These are phyloP conservation scores for Lepidocyrtoides sp. DNA, from an alignment of 2,888 invertebrate species.

Conservation along the genomic window DNA sequence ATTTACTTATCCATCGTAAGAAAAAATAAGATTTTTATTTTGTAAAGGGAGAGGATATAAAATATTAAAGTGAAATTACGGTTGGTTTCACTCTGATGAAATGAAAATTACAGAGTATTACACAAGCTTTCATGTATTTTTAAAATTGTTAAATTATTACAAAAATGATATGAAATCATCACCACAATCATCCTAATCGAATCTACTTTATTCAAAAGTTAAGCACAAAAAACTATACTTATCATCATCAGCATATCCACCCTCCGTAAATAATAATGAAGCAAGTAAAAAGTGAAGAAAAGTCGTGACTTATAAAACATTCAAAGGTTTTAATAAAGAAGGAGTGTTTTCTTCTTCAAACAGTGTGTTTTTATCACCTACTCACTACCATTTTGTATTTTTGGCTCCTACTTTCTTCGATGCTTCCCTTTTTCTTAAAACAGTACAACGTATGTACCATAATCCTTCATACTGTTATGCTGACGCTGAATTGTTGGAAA, in stretches of 20 bases:
- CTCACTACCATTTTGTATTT: background rate
- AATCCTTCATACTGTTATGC: background rate
- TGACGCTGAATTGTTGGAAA: slow-evolving; percentile 10
- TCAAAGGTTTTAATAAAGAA: slow-evolving; percentile 33
- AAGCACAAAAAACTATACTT: slow-evolving; percentile 2
- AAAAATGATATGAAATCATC: slow-evolving; percentile 68
- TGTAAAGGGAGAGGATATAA: background rate
- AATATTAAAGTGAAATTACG: background rate
- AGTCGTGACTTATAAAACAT: slow-evolving; percentile 73
- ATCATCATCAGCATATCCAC: background rate
- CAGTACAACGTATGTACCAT: slow-evolving; percentile 19
- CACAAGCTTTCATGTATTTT: slow-evolving; percentile 3
- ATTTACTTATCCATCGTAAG: background rate
- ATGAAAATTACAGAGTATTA: slow-evolving; percentile 54
- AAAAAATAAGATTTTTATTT: background rate
- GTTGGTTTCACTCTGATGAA: slow-evolving; percentile 37
- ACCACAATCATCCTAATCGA: slow-evolving; percentile 37
- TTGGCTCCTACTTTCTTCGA: slow-evolving; percentile 51
- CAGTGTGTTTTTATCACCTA: slow-evolving; percentile 4
- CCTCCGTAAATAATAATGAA: slow-evolving; percentile 13
- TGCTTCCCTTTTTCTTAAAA: background rate
- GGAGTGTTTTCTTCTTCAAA: slow-evolving; percentile 54
- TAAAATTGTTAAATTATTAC: slow-evolving; percentile 45
- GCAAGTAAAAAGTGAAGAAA: slow-evolving; percentile 45
- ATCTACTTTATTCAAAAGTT: slow-evolving; percentile 20